These are phyloP conservation scores for Patella depressa DNA, from an alignment of 2,888 invertebrate genomes.

Conservation along the genomic window DNA sequence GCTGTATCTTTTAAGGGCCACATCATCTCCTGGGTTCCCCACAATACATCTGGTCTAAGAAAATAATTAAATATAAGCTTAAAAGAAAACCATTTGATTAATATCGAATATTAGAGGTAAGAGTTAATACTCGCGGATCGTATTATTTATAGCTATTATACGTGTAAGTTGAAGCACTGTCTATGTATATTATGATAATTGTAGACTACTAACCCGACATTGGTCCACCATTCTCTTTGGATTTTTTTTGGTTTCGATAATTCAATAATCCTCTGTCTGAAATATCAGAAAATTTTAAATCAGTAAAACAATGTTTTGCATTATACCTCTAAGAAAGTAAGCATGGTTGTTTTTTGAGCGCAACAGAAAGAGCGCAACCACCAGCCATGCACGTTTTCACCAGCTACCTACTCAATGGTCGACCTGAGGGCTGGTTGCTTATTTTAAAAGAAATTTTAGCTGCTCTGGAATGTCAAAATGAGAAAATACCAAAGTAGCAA, in stretches of 20 bases:
- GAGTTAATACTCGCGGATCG: no score
- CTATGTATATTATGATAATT: no score
- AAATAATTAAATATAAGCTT: neutral
- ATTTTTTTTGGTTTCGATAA: constrained; percentile 55
- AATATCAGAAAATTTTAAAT: constrained; percentile 23
- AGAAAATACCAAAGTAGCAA: no score
- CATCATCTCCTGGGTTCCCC: constrained; percentile 62
- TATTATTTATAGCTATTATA: no score
- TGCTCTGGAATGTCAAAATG: no score
- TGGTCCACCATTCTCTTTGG: constrained; percentile 57
- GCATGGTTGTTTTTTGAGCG: neutral
- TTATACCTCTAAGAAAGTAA: neutral
- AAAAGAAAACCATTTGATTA: no score
- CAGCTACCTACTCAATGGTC: no score
- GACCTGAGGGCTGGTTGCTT: no score
- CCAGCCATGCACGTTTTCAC: no score
- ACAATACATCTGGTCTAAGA: constrained; percentile 54
- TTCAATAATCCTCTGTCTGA: constrained; percentile 52
- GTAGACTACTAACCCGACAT: constrained; percentile 50
- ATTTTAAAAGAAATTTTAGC: no score
- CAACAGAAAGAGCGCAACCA: neutral
- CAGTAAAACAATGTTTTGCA: neutral
- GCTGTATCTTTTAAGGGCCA: constrained; percentile 53
- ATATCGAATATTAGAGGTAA: no score
- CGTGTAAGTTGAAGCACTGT: no score